Evolutionary conservation across 2,797 vertebrate genomes (phyloP), one percentile per base, ranked within the genome.

Genomic region (Agapornis canus): DNA sequence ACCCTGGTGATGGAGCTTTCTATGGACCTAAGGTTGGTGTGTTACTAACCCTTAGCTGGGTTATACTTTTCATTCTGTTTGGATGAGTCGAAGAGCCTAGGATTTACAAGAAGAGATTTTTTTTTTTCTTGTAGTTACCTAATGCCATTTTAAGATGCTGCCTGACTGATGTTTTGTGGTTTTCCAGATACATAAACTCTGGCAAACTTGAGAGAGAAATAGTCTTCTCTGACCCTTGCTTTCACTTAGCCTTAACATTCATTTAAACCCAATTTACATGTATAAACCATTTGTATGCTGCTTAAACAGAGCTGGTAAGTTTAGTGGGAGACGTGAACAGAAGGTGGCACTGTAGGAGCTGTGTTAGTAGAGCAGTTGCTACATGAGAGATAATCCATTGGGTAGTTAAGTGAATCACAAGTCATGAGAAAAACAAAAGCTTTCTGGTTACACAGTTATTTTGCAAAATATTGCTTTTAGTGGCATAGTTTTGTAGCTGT

Each of bases 1-100:
- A 99, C 95, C 99, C 99, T 11, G 99, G 99, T 1, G 99, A 99
- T 75, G 99, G 99, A 79, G 99, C 99, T 63, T 99, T 99, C 96
- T 99, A 99, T 71, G 99, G 99, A 89, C 99, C 99, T 80, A 99
- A 99, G 99, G 99, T 99, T 94, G 97, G 97, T 97, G 66, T 35
- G 22, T 56, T 92, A 45, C 22, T 68, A 39, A 52, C 8, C 7
- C 3, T 6, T 66, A 11, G 3, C 13, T 61, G 26, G 5, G 11
- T 60, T 81, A n/a, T 11, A 11, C 12, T 66, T 92, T 87, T 87
- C 39, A 9, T 73, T 89, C 29, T 79, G 2, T 75, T 92, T 78
- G 42, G 27, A 15, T 49, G 32, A 77, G 10, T 13, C 42, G 82
- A 39, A 72, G 20, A 42, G 2, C 22, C 69, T 31, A 13, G 25